phyloP scores from a whole-genome alignment of 2,797 vertebrate species.

The Thripadectes ignobilis region DNA sequence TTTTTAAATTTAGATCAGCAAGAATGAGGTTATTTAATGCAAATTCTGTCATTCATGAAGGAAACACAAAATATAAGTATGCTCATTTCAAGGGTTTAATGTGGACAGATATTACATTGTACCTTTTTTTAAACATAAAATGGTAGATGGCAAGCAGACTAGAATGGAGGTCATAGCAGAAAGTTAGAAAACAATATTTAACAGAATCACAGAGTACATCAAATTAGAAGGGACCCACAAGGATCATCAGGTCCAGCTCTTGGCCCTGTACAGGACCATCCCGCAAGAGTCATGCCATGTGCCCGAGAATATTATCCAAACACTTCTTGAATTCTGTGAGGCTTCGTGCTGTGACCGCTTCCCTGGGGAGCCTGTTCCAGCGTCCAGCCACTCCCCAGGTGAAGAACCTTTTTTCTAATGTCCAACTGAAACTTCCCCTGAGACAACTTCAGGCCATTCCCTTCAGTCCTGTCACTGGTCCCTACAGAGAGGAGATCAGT shows the following conservation, averaged over 20 bases:
- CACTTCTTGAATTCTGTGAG: background rate
- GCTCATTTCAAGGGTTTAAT: background rate
- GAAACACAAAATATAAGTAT: background rate
- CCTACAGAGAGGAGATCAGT: background rate
- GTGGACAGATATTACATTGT: background rate
- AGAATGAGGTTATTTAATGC: background rate
- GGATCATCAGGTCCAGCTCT: background rate
- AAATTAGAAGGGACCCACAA: background rate
- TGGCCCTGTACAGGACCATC: background rate
- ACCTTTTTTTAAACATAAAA: background rate
- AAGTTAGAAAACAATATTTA: background rate
- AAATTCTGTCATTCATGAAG: background rate
- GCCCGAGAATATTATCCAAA: background rate
- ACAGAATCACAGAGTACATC: background rate
- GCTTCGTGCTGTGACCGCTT: background rate
- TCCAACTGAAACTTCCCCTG: background rate
- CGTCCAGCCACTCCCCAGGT: background rate
- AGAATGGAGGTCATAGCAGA: background rate
- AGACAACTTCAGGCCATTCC: background rate
- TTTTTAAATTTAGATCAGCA: background rate
- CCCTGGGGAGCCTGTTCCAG: background rate
- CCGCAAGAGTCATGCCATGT: background rate
- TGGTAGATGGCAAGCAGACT: accelerated
- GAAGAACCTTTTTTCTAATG: background rate
- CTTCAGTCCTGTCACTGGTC: background rate